Base-by-base conservation (phyloP, 2,113 vertebrate species). In the Festucalex cinctus region DNA sequence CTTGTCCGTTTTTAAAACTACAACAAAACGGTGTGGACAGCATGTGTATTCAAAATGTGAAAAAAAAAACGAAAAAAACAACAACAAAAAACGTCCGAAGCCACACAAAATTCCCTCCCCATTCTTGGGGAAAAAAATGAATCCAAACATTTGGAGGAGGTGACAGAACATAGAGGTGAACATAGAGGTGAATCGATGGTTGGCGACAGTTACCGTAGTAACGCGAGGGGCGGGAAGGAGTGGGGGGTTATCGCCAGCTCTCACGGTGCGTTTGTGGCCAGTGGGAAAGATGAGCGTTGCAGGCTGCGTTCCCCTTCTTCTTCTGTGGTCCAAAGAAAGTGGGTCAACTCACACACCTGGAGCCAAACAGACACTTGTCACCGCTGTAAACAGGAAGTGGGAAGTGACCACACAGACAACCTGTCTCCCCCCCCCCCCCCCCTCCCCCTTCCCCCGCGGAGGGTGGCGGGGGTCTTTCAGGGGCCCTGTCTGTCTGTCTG, bases 351-450 rank as follows among this genome's bases (percentile, higher is more conserved):
- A 24, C 17, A 9, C 49, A 84, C 70, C 67, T 76, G 69, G 41
- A 80, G 78, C 68, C 78, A 75, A 78, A 81, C 63, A 69, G 81
- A 81, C 59, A 7, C 62, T 57, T 85, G 86, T 83, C 85, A 79
- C 62, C 74, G 26, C 60, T 17, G 28, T 37, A 56, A 80, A 74
- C 82, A 87, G 87, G 89, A 85, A 86, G 83, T 75, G 57, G 63
- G 80, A 61, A 79, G 78, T 82, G 80, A 87, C 75, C 85, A 70
- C 69, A 63, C 80, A 77, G 81, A 85, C 83, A 80, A 66, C 63
- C 68, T 67, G 48, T 10, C 48, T 1, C 48, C 19, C 19, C 46
- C 46, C 19, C 20, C 10, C 12, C 1, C 43, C 43, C 43, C 43
- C 14, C 2, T 1, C 13, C 13, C 12, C 12, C 43, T 17, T 2